Conservation (phyloP, 2,797 vertebrate species). For the Chaenodraco wilsoni region DNA sequence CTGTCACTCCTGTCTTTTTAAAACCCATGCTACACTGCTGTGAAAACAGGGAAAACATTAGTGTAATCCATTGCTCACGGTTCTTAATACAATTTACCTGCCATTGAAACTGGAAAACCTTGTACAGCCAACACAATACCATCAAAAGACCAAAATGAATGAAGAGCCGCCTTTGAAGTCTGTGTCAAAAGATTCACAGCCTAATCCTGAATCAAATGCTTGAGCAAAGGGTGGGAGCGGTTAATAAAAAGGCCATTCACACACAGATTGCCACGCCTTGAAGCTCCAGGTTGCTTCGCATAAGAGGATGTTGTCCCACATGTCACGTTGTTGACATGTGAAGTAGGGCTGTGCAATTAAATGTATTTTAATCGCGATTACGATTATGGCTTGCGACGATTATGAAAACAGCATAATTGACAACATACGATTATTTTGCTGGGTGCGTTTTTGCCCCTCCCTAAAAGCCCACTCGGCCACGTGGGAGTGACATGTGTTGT, state of each 20-base stretch:
- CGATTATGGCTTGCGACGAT: too few species aligned
- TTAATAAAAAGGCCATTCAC: slow-evolving; percentile 52
- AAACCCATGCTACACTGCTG: slow-evolving; percentile 18
- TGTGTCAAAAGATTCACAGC: slow-evolving; percentile 44
- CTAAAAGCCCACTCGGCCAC: too few species aligned
- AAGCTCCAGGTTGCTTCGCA: slow-evolving; percentile 35
- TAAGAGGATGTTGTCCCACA: slow-evolving; percentile 33
- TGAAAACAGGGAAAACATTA: slow-evolving; percentile 35
- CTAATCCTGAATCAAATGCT: slow-evolving; percentile 55
- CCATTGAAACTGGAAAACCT: slow-evolving; percentile 54
- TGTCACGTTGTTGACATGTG: slow-evolving; percentile 52
- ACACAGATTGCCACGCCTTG: slow-evolving; percentile 18
- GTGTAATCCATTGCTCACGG: slow-evolving; percentile 38
- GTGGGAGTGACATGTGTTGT: too few species aligned
- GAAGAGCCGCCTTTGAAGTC: slow-evolving; percentile 56
- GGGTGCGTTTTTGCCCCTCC: too few species aligned
- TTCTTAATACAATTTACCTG: slow-evolving; percentile 47
- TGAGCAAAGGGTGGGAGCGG: slow-evolving; percentile 33
- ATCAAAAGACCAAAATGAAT: slow-evolving; percentile 59
- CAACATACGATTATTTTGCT: too few species aligned
- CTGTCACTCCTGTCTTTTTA: slow-evolving; percentile 17
- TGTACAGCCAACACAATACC: slow-evolving; percentile 47
- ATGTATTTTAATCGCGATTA: too few species aligned
- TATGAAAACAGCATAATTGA: too few species aligned
- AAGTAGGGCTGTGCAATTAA: slow-evolving; percentile 3